Conservation (phyloP, 2,113 vertebrate species). For the Pygoscelis adeliae region DNA sequence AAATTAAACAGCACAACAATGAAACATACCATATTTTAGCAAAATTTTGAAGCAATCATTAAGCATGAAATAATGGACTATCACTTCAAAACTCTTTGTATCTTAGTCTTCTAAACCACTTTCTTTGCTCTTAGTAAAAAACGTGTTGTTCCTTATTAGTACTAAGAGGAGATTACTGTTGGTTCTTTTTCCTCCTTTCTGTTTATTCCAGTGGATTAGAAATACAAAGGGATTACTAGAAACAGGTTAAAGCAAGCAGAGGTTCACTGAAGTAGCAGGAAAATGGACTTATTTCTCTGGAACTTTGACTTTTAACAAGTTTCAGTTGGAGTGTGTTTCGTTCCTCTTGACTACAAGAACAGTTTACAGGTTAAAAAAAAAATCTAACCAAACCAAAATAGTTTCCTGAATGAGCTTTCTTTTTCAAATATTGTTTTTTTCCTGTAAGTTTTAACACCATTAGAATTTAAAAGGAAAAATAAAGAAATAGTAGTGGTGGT, state of each 20-base stretch:
- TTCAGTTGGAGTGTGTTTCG: not conserved
- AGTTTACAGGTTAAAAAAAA: not conserved
- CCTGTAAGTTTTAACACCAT: not conserved
- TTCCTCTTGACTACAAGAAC: not conserved
- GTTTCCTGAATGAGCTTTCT: not conserved
- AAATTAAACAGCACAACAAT: not conserved
- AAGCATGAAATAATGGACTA: not conserved
- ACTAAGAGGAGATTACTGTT: not conserved
- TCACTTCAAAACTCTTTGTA: not conserved
- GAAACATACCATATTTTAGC: not conserved
- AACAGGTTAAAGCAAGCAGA: not conserved
- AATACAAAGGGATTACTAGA: not conserved
- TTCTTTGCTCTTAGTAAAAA: not conserved
- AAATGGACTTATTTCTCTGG: not conserved
- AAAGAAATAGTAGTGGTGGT: not conserved
- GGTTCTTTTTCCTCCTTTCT: not conserved
- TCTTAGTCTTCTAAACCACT: not conserved
- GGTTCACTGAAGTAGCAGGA: not conserved
- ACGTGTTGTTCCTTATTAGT: not conserved
- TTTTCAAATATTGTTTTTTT: not conserved
- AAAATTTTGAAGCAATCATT: not conserved
- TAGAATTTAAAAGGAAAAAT: not conserved
- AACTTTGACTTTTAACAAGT: not conserved
- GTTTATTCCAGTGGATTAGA: not conserved
- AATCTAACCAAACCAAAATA: not conserved